Percentiles rank a stretch among this genome's conserved stretches.
These are phyloP conservation scores for Melolontha melolontha DNA, from an alignment of 2,888 invertebrate genomes.

Conservation along the genomic window DNA sequence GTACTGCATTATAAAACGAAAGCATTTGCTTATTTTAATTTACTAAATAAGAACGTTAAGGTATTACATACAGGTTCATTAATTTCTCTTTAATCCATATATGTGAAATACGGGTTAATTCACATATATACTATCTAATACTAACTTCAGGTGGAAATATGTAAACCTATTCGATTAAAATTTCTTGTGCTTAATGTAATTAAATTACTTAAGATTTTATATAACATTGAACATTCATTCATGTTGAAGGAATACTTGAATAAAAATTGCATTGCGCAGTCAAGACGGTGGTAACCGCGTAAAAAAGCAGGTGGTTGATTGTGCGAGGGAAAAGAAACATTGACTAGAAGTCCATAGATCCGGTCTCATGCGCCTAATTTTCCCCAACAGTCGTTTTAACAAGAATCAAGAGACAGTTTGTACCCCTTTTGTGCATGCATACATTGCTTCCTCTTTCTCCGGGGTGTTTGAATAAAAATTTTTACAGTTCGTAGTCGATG, in stretches of 20 bases:
- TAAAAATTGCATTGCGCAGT: no score
- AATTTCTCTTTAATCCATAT: no score
- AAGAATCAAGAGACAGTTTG: conserved; percentile 29
- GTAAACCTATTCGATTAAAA: no score
- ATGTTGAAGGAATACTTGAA: no score
- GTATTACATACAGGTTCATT: not conserved
- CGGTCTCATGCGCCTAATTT: conserved; percentile 36
- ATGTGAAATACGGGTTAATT: no score
- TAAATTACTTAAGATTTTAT: no score
- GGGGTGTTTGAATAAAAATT: conserved; percentile 12
- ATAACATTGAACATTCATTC: no score
- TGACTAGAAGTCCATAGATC: conserved; percentile 35
- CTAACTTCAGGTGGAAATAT: no score
- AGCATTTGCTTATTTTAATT: not conserved
- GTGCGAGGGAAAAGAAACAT: conserved; percentile 22
- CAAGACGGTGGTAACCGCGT: conserved; percentile 9
- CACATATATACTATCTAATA: no score
- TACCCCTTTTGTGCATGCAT: conserved; percentile 16
- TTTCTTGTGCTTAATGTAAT: no score
- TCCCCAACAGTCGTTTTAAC: conserved; percentile 35
- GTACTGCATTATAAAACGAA: no score
- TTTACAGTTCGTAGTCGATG: not conserved
- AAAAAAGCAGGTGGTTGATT: conserved; percentile 27
- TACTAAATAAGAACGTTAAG: not conserved
- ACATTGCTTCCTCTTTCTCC: conserved; percentile 22